Evolutionary conservation across 2,888 invertebrate genomes (phyloP).

Genomic region (Argyresthia albistria): DNA sequence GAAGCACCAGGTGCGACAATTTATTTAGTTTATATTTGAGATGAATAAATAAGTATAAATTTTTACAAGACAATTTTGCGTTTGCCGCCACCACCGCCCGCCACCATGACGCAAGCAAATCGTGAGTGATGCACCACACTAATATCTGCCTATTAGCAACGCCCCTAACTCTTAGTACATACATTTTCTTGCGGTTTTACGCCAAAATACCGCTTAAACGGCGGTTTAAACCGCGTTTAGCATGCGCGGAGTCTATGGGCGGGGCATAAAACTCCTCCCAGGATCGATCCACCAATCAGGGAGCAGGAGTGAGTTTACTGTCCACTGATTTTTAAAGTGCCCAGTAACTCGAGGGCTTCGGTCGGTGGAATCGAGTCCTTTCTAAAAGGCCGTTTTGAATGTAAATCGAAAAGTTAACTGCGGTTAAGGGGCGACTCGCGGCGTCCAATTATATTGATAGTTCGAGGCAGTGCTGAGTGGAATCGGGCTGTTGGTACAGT

Average conservation of each 20-base stretch:
- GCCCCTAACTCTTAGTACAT: conserved; percentile 61
- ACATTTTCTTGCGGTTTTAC: conserved; percentile 70
- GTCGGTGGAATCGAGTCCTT: conserved; percentile 57
- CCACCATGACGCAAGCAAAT: conserved; percentile 56
- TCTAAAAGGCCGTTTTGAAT: conserved; percentile 69
- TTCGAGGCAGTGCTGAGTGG: conserved; percentile 13
- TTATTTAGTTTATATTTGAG: too few relatives aligned
- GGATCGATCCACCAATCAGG: conserved; percentile 32
- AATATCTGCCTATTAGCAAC: conserved; percentile 62
- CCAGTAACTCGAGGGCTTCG: conserved; percentile 46
- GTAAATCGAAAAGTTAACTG: conserved; percentile 71
- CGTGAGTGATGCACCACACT: conserved; percentile 52
- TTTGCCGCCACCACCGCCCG: conserved; percentile 49
- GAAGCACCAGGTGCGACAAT: too few relatives aligned
- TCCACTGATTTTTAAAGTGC: conserved; percentile 50
- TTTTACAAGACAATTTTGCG: conserved; percentile 12
- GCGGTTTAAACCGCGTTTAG: conserved; percentile 61
- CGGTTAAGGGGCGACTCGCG: conserved; percentile 56
- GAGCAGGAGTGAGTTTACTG: conserved; percentile 34
- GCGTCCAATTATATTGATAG: conserved; percentile 67
- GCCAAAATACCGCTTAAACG: conserved; percentile 71
- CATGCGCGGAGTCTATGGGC: conserved; percentile 55
- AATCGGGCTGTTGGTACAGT: too few relatives aligned
- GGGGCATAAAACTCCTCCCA: conserved; percentile 39
- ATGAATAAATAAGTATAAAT: background rate